phyloP scores from a whole-genome alignment of 2,888 invertebrate species.

The Cantharis lateralis region DNA sequence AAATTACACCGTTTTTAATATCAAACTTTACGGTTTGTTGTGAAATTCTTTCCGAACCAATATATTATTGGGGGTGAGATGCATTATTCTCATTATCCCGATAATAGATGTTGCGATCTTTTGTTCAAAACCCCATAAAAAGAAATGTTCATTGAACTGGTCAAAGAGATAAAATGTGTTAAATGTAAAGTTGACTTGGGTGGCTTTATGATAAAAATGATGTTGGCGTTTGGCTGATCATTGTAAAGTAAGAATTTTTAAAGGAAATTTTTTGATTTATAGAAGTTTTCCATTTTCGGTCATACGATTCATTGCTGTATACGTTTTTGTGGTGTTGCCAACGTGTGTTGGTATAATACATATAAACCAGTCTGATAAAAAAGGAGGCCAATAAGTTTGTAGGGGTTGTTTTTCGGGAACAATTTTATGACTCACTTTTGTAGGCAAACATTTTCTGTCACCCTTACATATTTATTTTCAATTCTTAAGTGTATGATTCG shows the following conservation, averaged over 20 bases:
- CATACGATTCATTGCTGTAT: background rate
- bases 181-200: background rate
- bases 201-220: background rate
- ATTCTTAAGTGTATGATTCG: background rate
- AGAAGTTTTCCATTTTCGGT: background rate
- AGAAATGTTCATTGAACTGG: slow-evolving; percentile 1
- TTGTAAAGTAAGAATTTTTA: background rate
- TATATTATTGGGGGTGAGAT: background rate
- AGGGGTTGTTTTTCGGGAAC: background rate
- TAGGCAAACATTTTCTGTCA: background rate
- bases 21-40: background rate
- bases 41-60: background rate
- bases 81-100: background rate
- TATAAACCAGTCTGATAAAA: background rate
- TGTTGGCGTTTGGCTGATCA: background rate
- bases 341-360: background rate
- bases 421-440: background rate
- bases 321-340: background rate
- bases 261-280: background rate
- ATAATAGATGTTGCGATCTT: background rate
- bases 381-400: background rate
- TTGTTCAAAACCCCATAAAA: background rate
- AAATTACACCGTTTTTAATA: background rate
- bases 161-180: slow-evolving; percentile 1
- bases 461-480: background rate